These are phyloP conservation scores for Beaufortia kweichowensis DNA, from an alignment of 2,113 vertebrate genomes.

Conservation along the genomic window DNA sequence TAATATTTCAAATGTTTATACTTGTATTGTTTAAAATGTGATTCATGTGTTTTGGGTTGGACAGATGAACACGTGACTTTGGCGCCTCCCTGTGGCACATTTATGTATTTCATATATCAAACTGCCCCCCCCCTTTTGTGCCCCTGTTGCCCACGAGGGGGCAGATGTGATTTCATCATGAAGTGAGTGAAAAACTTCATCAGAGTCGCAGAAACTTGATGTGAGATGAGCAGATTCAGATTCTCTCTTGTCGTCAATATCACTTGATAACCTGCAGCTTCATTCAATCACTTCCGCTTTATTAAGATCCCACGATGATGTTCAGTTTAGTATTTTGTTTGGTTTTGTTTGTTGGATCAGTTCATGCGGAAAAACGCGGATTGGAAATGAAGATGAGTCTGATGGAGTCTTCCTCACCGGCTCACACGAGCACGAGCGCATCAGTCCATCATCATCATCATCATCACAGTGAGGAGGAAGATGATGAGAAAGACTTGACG, in stretches of 20 bases:
- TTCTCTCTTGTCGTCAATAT: neutral
- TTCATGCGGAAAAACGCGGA: neutral
- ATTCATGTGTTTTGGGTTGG: no score
- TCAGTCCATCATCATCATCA: neutral
- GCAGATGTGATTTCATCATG: neutral
- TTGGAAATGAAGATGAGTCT: neutral
- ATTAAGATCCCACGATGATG: neutral
- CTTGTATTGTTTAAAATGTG: no score
- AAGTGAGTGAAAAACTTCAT: neutral
- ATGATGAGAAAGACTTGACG: neutral
- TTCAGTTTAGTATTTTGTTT: neutral
- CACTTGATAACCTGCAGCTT: neutral
- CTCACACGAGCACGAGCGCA: neutral
- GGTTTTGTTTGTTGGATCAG: neutral
- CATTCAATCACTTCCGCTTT: no score
- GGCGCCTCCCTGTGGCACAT: no score
- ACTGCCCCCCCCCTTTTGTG: no score
- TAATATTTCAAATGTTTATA: no score
- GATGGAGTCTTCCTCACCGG: neutral
- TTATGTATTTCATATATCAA: no score
- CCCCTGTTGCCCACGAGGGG: neutral
- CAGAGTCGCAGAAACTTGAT: neutral
- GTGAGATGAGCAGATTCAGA: neutral
- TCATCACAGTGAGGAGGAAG: no score
- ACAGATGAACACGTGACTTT: no score